These are phyloP conservation scores for Leptinotarsa lineolata DNA, from an alignment of 1,140 invertebrate genomes.

Conservation along the genomic window DNA sequence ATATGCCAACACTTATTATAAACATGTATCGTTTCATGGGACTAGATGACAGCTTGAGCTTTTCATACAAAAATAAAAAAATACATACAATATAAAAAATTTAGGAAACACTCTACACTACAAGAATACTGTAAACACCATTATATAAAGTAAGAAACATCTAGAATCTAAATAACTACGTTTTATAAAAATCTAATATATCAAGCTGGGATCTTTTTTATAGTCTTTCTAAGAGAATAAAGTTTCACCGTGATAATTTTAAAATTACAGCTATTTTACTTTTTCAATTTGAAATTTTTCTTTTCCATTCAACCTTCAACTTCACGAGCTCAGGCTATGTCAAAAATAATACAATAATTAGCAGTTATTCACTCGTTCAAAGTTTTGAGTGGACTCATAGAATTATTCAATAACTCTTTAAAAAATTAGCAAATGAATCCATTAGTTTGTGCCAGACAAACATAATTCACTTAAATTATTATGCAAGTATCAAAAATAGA, in stretches of 20 bases:
- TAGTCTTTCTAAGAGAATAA: constrained; percentile 38
- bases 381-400: not conserved
- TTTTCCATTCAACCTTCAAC: not conserved
- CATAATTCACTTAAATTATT: not conserved
- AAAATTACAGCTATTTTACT: constrained; percentile 14
- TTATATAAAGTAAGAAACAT: constrained; percentile 56
- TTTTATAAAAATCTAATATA: constrained; percentile 51
- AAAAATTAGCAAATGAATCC: not conserved
- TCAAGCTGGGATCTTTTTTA: constrained; percentile 47
- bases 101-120: constrained; percentile 55
- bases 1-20: constrained; percentile 52
- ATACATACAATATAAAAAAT: constrained; percentile 58
- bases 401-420: not conserved
- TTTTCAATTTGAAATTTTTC: not conserved
- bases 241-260: constrained; percentile 34
- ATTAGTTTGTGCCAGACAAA: no score
- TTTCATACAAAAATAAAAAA: constrained; percentile 58
- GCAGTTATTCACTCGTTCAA: not conserved
- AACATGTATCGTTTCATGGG: constrained; percentile 48
- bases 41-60: constrained; percentile 58
- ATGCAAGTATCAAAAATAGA: constrained; percentile 28
- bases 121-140: constrained; percentile 58
- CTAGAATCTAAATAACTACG: constrained; percentile 48
- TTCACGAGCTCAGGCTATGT: no score
- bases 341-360: no score